A percentile compares a stretch with the other conserved stretches of the same genome.
These are phyloP conservation scores for Apogon hyalosoma DNA, from an alignment of 2,797 vertebrate genomes.

Conservation along the genomic window DNA sequence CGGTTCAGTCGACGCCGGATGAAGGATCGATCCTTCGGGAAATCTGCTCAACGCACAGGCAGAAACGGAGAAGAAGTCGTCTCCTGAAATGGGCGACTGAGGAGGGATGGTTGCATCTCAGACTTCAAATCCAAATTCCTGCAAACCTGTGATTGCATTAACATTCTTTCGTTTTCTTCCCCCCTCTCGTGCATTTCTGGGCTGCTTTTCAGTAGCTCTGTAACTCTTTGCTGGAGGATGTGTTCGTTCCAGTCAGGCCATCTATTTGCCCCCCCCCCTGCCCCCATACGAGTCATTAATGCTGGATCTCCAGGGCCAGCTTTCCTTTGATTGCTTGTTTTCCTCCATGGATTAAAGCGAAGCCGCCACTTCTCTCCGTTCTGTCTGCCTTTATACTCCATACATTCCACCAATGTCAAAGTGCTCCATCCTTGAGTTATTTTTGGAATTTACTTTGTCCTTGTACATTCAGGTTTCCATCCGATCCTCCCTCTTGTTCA, in stretches of 20 bases:
- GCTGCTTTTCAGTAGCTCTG: constrained; percentile 42
- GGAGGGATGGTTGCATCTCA: constrained; percentile 38
- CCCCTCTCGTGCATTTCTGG: constrained; percentile 38
- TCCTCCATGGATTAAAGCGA: constrained; percentile 59
- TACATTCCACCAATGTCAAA: constrained; percentile 60
- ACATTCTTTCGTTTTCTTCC: constrained; percentile 42
- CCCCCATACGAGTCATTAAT: constrained; percentile 53
- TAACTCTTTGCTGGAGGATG: constrained; percentile 48
- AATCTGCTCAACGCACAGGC: constrained; percentile 44
- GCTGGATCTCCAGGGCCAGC: constrained; percentile 48
- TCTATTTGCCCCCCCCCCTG: constrained; percentile 12
- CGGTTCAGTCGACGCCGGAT: constrained; percentile 70
- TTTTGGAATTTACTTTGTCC: constrained; percentile 29
- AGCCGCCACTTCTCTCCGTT: constrained; percentile 27
- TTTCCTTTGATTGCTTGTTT: constrained; percentile 67
- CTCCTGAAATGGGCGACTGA: constrained; percentile 39
- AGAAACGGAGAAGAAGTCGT: constrained; percentile 54
- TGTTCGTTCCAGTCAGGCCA: constrained; percentile 55
- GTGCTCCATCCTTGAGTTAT: constrained; percentile 53
- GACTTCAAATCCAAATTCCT: constrained; percentile 54
- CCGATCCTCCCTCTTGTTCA: constrained; percentile 19
- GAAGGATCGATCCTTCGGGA: constrained; percentile 73
- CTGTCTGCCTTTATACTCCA: constrained; percentile 43
- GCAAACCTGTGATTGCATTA: constrained; percentile 68
- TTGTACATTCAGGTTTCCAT: constrained; percentile 31